Conservation (phyloP, 2,888 invertebrate species). For the Rotaria sp. region DNA sequence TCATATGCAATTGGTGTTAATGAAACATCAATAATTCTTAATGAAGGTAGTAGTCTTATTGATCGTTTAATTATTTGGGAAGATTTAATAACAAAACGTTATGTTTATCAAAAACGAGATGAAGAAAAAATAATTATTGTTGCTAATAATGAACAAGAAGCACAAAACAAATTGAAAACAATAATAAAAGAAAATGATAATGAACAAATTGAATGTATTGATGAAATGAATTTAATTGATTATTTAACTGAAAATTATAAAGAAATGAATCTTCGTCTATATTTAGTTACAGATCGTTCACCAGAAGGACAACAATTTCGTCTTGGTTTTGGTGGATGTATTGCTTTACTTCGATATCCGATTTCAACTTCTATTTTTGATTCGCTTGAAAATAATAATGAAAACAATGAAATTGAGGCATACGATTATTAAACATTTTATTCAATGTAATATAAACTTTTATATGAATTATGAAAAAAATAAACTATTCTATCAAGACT, state of each 20-base stretch:
- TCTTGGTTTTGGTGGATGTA: slow-evolving; percentile 96
- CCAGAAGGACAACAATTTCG: slow-evolving; percentile 99
- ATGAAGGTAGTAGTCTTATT: slow-evolving; percentile 77
- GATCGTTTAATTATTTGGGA: slow-evolving; percentile 99
- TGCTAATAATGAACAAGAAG: slow-evolving; percentile 25
- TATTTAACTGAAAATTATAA: slow-evolving; percentile 82
- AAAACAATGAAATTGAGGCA: not conserved
- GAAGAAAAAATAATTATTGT: not conserved
- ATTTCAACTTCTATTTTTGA: not conserved
- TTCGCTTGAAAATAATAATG: not conserved
- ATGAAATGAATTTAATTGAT: slow-evolving; percentile 75
- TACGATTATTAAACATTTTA: not conserved
- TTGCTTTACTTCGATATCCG: slow-evolving; percentile 59
- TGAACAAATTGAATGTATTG: slow-evolving; percentile 91
- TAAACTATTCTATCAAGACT: not conserved
- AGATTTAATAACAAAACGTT: slow-evolving; percentile 93
- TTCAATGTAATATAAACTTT: not conserved
- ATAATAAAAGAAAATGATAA: slow-evolving; percentile 60
- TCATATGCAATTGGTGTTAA: slow-evolving; percentile 50
- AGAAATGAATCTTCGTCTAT: slow-evolving; percentile 73
- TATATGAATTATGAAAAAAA: not conserved
- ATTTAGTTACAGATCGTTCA: slow-evolving; percentile 98
- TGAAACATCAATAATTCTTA: slow-evolving; percentile 88
- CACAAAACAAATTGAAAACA: not conserved
- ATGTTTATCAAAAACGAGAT: slow-evolving; percentile 62